Evolutionary conservation across 2,113 vertebrate species (phyloP), one percentile per base, ranked within the genome.

Genomic region (Gallinago undulata): DNA sequence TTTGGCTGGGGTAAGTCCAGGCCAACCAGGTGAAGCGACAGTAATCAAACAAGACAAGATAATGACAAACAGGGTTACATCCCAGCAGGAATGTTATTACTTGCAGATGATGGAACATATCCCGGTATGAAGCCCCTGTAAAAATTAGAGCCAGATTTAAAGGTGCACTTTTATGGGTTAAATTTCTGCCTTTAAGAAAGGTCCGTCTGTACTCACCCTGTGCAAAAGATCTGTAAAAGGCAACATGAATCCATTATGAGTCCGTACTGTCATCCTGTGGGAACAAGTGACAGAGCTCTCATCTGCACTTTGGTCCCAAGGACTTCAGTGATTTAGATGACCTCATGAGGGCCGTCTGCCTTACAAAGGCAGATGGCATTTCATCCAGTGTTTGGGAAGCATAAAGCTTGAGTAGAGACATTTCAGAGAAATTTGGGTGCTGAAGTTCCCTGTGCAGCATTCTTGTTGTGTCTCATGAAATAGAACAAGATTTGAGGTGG

Each of bases 1-100:
- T 84, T 69, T 68, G 43, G 27, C 57, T 76, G 31, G 72, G 90
- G 41, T 90, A 95, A 93, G 28, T 89, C 69, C 55, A 45, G 91
- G 62, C 74, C 80, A 84, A 67, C 66, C 48, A 91, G 84, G 53
- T 94, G 89, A 92, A 93, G 84, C 21, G 7, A 73, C 28, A 64
- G 25, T 92, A 96, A 96, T 95, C 80, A 89, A 92, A 92, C n/a
- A 57, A 68, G 92, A 95, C 90, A 95, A 89, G 80, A 37, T 92
- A 94, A 84, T 89, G 91, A 91, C 94, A 94, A 84, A 75, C 19
- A 82, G 35, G 48, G 73, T 68, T 91, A 39, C 69, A 79, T 87
- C 68, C 69, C 90, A 80, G 62, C 53, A 81, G 77, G 84, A 82
- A 66, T 27, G 16, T 53, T 94, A 68, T 87, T 78, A 45, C 76